A percentile compares a stretch with the other conserved stretches of the same genome.
Evolutionary conservation across 2,888 invertebrate species (phyloP).

Genomic region (Ptilodon capucinus): DNA sequence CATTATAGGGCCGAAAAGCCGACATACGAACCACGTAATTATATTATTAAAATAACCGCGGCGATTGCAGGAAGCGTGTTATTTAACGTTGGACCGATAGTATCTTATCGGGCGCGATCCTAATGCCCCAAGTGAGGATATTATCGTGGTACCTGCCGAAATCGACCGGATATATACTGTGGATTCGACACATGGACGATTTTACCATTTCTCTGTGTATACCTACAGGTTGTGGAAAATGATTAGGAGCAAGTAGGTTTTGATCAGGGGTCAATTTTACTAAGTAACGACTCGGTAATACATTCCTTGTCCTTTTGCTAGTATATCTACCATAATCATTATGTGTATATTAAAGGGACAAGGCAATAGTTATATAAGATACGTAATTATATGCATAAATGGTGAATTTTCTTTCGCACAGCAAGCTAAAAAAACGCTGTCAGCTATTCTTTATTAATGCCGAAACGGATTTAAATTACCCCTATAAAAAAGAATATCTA

Average conservation of each 20-base stretch:
- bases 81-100: conserved; percentile 76
- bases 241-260: neutral
- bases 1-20: conserved; percentile 66
- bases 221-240: conserved; percentile 40
- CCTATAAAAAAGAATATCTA: neutral
- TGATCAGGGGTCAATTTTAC: too few species aligned
- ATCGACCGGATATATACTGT: conserved; percentile 59
- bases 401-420: too few species aligned
- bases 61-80: conserved; percentile 81
- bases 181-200: conserved; percentile 58
- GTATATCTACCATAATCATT: too few species aligned
- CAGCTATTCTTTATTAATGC: too few species aligned
- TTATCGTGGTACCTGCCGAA: conserved; percentile 76
- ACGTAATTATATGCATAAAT: too few species aligned
- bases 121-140: conserved; percentile 80
- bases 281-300: too few species aligned
- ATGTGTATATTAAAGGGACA: too few species aligned
- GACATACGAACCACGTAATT: conserved; percentile 73
- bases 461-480: neutral
- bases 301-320: too few species aligned
- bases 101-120: conserved; percentile 75
- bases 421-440: too few species aligned
- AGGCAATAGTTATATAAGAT: too few species aligned
- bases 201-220: conserved; percentile 33
- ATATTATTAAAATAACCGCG: conserved; percentile 79